phyloP scores from a whole-genome alignment of 2,113 vertebrate genomes.

The Paramormyrops kingsleyae region DNA sequence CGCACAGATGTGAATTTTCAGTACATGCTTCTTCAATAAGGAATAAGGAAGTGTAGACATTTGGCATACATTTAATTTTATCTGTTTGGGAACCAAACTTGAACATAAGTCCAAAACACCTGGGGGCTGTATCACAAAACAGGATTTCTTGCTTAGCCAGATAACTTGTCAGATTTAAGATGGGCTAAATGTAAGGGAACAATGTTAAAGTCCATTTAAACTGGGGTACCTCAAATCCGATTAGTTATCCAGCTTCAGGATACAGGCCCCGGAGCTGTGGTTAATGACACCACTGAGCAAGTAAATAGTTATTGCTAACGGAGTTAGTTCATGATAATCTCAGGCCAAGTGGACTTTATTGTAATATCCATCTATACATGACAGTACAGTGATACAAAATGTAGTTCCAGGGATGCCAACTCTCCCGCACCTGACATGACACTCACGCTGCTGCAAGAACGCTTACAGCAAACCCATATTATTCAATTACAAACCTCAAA shows the following conservation, averaged over 20 bases:
- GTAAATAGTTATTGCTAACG: background rate
- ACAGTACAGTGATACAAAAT: background rate
- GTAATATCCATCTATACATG: background rate
- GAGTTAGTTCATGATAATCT: background rate
- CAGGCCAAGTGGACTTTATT: background rate
- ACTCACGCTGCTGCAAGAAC: no score
- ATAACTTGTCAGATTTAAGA: background rate
- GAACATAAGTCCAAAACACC: background rate
- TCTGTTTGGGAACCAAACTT: background rate
- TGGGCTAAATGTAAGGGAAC: background rate
- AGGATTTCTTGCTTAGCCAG: background rate
- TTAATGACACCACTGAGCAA: background rate
- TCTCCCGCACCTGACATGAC: no score
- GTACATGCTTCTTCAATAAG: background rate
- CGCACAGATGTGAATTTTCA: background rate
- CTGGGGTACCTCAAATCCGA: background rate
- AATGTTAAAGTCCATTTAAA: background rate
- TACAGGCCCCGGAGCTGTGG: background rate
- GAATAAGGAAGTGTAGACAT: background rate
- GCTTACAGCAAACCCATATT: no score
- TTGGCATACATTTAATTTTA: background rate
- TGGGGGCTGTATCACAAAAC: background rate
- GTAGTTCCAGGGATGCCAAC: background rate
- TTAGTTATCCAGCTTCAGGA: background rate
- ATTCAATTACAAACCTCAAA: no score